Conservation (phyloP, 2,888 invertebrate species). For the Pimpla rufipes region DNA sequence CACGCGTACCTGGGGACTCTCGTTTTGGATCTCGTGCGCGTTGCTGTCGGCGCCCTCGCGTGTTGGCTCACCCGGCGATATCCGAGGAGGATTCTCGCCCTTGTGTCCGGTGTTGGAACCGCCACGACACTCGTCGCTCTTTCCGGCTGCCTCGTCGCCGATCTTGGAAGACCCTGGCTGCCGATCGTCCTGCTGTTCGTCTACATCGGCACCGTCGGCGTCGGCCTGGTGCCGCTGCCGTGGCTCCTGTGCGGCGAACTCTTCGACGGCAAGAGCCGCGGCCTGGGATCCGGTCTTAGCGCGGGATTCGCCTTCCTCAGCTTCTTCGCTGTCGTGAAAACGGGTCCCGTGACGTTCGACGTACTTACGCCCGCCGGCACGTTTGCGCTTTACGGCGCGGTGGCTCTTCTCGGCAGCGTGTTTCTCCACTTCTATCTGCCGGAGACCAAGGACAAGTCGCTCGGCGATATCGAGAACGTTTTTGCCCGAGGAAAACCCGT, state of each 20-base stretch:
- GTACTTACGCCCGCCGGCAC: constrained; percentile 88
- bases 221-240: constrained; percentile 89
- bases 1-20: constrained; percentile 90
- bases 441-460: constrained; percentile 90
- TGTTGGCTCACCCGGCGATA: constrained; percentile 88
- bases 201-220: constrained; percentile 88
- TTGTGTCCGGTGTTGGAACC: constrained; percentile 89
- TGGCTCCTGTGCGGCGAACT: constrained; percentile 92
- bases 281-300: constrained; percentile 89
- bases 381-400: constrained; percentile 88
- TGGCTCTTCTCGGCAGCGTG: constrained; percentile 87
- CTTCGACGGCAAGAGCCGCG: constrained; percentile 88
- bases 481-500: constrained; percentile 77
- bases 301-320: constrained; percentile 89
- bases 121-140: constrained; percentile 87
- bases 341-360: constrained; percentile 88
- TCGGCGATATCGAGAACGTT: constrained; percentile 89
- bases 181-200: constrained; percentile 86
- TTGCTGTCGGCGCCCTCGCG: constrained; percentile 88
- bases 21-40: constrained; percentile 88
- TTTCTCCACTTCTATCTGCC: constrained; percentile 88
- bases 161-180: constrained; percentile 86
- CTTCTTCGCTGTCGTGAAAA: constrained; percentile 90
- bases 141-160: constrained; percentile 86
- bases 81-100: constrained; percentile 89